These are phyloP conservation scores for Belgica antarctica DNA, from an alignment of 2,888 invertebrate genomes.

Conservation along the genomic window DNA sequence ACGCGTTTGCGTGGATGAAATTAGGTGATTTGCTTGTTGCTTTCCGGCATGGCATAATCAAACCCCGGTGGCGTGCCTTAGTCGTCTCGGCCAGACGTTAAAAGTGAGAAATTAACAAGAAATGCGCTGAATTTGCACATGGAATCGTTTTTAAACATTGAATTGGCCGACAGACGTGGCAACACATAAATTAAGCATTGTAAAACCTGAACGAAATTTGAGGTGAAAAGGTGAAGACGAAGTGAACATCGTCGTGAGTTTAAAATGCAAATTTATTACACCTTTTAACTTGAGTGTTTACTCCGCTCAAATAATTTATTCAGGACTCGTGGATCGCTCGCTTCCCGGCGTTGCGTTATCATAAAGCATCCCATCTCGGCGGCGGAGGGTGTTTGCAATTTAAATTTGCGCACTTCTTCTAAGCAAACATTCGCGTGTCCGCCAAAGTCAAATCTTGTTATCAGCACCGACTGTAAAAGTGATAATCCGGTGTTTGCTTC, in stretches of 20 bases:
- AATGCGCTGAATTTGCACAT: background rate
- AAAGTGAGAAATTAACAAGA: too few relatives aligned
- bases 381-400: background rate
- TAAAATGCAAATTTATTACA: conserved; percentile 21
- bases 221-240: background rate
- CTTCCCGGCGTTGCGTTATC: conserved; percentile 6
- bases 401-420: background rate
- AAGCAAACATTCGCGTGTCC: background rate
- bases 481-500: conserved; percentile 9
- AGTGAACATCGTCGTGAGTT: background rate
- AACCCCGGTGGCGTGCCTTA: too few relatives aligned
- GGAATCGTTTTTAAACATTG: too few relatives aligned
- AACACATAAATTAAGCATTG: conserved; percentile 16
- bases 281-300: conserved; percentile 17
- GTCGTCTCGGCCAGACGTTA: too few relatives aligned
- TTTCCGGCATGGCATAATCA: too few relatives aligned
- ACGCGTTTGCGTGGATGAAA: background rate
- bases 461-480: conserved; percentile 6
- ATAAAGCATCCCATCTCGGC: background rate
- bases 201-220: background rate
- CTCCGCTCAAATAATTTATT: conserved; percentile 19
- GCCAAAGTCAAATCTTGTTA: background rate
- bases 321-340: background rate
- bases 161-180: background rate
- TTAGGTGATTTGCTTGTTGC: background rate